phyloP scores from a whole-genome alignment of 2,888 invertebrate species.

The Leptinotarsa haldemani region DNA sequence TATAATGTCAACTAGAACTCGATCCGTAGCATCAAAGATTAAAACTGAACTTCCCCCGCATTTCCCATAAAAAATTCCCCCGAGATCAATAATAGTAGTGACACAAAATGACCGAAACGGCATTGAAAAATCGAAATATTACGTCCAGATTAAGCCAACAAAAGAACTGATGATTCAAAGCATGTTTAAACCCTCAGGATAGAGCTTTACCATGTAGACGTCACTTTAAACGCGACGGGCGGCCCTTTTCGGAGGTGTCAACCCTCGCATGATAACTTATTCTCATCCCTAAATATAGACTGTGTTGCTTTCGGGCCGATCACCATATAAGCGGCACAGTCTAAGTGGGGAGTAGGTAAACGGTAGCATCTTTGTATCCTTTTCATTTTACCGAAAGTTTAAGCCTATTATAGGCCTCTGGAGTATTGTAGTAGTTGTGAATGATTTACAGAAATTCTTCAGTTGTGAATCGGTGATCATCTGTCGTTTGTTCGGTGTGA shows the following conservation, averaged over 20 bases:
- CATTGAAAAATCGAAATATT: conserved; percentile 42
- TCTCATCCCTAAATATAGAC: conserved; percentile 54
- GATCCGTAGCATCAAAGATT: too few relatives aligned
- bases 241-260: conserved; percentile 62
- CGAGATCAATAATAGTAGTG: conserved; percentile 29
- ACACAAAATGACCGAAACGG: conserved; percentile 40
- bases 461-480: conserved; percentile 14
- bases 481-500: conserved; percentile 15
- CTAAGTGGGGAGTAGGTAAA: conserved; percentile 11
- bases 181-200: conserved; percentile 55
- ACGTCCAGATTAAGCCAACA: conserved; percentile 43
- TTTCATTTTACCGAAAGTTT: conserved; percentile 22
- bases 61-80: conserved; percentile 33
- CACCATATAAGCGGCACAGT: conserved; percentile 5
- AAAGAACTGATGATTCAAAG: conserved; percentile 39
- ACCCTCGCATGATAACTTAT: conserved; percentile 62
- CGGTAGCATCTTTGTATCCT: conserved; percentile 29
- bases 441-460: conserved; percentile 22
- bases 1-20: too few relatives aligned
- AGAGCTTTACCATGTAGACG: conserved; percentile 62
- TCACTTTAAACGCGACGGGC: conserved; percentile 61
- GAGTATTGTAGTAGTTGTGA: conserved; percentile 26
- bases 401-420: conserved; percentile 21
- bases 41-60: not conserved
- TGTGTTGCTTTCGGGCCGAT: conserved; percentile 26